Percentiles rank a stretch among this genome's conserved stretches.
These are phyloP conservation scores for Serranus cabrilla DNA, from an alignment of 2,797 vertebrate genomes.

Conservation along the genomic window DNA sequence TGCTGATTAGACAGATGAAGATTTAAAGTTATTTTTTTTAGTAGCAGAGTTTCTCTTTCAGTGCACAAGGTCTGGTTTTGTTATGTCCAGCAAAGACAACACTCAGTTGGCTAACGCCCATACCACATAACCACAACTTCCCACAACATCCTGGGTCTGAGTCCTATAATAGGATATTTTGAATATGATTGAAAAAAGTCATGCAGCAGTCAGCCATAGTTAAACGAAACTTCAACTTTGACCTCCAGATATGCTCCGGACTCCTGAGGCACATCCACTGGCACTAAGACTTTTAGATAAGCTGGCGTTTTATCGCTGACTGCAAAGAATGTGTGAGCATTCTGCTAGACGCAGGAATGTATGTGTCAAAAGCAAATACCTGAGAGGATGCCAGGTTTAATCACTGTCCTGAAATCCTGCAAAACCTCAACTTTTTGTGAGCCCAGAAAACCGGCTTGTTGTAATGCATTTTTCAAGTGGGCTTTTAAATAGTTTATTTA, in stretches of 20 bases:
- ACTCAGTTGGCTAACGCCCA: conserved; percentile 27
- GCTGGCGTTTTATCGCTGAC: neutral
- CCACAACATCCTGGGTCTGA: conserved; percentile 48
- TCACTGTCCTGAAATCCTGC: neutral
- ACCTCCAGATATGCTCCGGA: neutral
- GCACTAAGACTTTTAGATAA: neutral
- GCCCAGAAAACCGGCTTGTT: neutral
- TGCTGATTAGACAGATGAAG: conserved; percentile 38
- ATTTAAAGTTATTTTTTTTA: neutral
- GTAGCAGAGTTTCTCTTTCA: conserved; percentile 32
- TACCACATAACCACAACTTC: conserved; percentile 32
- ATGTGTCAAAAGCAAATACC: neutral
- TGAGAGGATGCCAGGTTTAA: neutral
- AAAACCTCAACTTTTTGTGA: neutral
- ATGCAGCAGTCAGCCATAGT: neutral
- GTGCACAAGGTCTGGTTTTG: conserved; percentile 24
- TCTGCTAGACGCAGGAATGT: neutral
- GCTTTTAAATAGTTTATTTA: neutral
- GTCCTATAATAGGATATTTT: conserved; percentile 49
- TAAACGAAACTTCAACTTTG: conserved; percentile 8
- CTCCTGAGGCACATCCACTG: neutral
- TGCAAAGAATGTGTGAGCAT: neutral
- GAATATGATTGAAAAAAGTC: conserved; percentile 12
- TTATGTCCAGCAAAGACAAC: conserved; percentile 21
- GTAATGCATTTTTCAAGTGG: neutral